Conservation (phyloP, 2,888 invertebrate species). For the Axea sp. region DNA sequence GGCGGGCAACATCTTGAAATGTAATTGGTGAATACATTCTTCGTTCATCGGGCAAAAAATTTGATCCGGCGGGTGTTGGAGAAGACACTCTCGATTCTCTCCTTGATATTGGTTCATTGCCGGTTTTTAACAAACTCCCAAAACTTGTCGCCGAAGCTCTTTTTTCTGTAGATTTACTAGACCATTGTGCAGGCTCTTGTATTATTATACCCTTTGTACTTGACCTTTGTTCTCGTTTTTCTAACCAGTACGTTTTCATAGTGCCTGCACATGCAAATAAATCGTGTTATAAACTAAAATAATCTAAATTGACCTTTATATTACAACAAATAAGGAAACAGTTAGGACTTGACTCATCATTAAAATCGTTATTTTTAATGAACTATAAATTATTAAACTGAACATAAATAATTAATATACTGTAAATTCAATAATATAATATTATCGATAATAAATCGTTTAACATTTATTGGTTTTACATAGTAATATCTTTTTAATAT, state of each 20-base stretch:
- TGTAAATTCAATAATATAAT: no score
- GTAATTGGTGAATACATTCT: constrained; percentile 91
- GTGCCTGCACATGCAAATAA: constrained; percentile 80
- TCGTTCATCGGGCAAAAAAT: constrained; percentile 82
- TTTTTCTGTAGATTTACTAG: constrained; percentile 79
- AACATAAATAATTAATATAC: no score
- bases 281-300: no score
- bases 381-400: no score
- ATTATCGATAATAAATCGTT: no score
- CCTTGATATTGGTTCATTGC: constrained; percentile 59
- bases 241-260: constrained; percentile 95
- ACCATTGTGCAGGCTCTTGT: constrained; percentile 72
- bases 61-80: constrained; percentile 68
- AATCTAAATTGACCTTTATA: no score
- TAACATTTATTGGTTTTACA: no score
- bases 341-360: no score
- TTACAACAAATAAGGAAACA: no score
- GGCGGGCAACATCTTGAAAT: constrained; percentile 89
- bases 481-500: no score
- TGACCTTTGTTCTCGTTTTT: constrained; percentile 85
- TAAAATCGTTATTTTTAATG: no score
- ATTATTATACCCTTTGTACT: constrained; percentile 78
- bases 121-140: constrained; percentile 45
- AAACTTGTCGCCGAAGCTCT: constrained; percentile 63
- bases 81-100: constrained; percentile 66